Conservation (phyloP, 2,888 invertebrate species). For the Nephrotoma flavescens region DNA sequence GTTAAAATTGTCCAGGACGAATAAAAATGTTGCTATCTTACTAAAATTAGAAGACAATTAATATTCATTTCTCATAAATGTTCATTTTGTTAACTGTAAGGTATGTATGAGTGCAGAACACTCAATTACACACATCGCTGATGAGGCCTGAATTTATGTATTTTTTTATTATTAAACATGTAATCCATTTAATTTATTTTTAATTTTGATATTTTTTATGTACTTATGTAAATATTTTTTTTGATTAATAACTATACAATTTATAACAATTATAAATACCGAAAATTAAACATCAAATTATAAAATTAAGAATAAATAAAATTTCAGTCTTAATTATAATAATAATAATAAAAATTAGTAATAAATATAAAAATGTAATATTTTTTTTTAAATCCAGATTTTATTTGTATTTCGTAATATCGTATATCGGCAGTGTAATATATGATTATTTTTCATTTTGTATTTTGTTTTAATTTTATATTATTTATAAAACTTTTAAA, state of each 20-base stretch:
- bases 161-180: background rate
- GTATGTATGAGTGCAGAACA: background rate
- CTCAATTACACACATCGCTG: background rate
- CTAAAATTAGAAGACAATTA: too few species aligned
- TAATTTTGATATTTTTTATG: background rate
- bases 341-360: too few species aligned
- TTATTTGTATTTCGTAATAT: background rate
- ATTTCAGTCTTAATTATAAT: background rate
- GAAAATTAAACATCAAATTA: background rate
- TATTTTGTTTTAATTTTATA: background rate
- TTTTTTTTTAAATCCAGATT: background rate
- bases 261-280: background rate
- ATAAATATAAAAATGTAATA: background rate
- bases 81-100: too few species aligned
- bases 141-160: background rate
- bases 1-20: too few species aligned
- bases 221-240: background rate
- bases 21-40: too few species aligned
- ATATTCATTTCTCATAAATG: too few species aligned
- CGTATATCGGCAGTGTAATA: conserved; percentile 3
- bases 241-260: background rate
- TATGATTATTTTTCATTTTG: background rate
- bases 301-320: background rate
- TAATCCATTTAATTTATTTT: background rate
- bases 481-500: background rate